Evolutionary conservation across 2,113 vertebrate species (phyloP), one percentile per base, ranked within the genome.

Genomic region (Euleptes europaea): DNA sequence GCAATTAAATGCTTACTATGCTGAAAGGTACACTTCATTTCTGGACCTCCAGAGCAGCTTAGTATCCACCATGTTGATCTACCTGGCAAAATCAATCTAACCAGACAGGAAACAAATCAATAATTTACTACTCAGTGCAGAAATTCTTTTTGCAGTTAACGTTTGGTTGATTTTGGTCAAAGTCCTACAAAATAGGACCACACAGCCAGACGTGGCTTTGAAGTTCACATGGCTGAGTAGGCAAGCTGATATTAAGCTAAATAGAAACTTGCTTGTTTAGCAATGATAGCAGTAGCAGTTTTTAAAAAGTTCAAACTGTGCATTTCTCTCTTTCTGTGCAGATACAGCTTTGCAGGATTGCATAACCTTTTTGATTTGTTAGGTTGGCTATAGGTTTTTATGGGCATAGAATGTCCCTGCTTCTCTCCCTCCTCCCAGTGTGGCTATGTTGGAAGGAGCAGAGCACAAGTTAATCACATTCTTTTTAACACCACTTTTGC

Each of bases 81-180:
- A 42, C 15, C 80, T 60, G 9, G 35, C 23, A 72, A 57, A 81
- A 60, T 12, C 35, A 82, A 82, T 72, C 14, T 57, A 72, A 72
- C 12, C 26, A 40, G 57, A 23, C 80, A 82, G 38, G 80, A 72
- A 72, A 82, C 35, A 72, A 26, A 82, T 17, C 38, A n/a, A 11
- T 71, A 70, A 26, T 47, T 71, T 71, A 69, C n/a, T 31, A 21
- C 57, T 82, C 33, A 70, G 23, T 51, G 38, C 31, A 69, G 19
- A 81, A 26, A 31, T 82, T 72, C 6, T 82, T 60, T 80, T 82
- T 57, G 35, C 72, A 42, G 35, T 82, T 71, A 7, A 33, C 69
- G 54, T 82, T 82, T 82, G 49, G 80, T 72, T 82, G 40, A 82
- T 72, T 82, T 82, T 60, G 49, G 49, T 69, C 69, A 57, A n/a